These are phyloP conservation scores for Melieria omissa DNA, from an alignment of 2,888 invertebrate species.

Conservation along the genomic window DNA sequence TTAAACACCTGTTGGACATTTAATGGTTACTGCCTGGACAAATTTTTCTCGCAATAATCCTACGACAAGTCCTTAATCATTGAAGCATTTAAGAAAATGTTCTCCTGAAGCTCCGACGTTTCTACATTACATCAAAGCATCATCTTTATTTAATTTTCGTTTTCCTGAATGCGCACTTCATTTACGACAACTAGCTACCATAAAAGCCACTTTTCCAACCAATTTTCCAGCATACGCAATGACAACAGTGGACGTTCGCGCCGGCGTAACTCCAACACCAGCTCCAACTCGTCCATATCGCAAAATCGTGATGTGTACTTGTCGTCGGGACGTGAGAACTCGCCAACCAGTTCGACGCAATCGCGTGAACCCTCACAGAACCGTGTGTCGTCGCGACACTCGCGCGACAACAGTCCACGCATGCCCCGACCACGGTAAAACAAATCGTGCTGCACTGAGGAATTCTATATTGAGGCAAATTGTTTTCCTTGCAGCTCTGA, in stretches of 20 bases:
- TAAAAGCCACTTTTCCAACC: not conserved
- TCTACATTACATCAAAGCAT: too few relatives aligned
- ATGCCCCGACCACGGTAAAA: constrained; percentile 74
- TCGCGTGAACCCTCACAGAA: constrained; percentile 62
- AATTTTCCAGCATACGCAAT: constrained; percentile 55
- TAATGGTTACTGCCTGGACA: too few relatives aligned
- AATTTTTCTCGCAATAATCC: too few relatives aligned
- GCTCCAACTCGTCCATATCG: constrained; percentile 64
- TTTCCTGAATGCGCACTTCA: not conserved
- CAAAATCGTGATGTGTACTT: constrained; percentile 43
- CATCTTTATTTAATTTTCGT: not conserved
- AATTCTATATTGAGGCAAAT: not conserved
- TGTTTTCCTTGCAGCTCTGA: constrained; percentile 69
- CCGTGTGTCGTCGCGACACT: constrained; percentile 64
- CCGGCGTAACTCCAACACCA: constrained; percentile 68
- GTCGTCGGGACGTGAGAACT: constrained; percentile 59
- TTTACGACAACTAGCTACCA: too few relatives aligned
- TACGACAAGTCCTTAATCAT: too few relatives aligned
- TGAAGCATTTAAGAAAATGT: too few relatives aligned
- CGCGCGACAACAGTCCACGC: constrained; percentile 78
- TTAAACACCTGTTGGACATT: too few relatives aligned
- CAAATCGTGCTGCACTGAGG: not conserved
- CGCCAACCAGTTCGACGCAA: constrained; percentile 59
- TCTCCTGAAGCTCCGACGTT: too few relatives aligned
- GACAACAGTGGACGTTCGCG: constrained; percentile 58